These are phyloP conservation scores for Typhlomys cinereus DNA, from an alignment of 2,113 vertebrate species.

Conservation along the genomic window DNA sequence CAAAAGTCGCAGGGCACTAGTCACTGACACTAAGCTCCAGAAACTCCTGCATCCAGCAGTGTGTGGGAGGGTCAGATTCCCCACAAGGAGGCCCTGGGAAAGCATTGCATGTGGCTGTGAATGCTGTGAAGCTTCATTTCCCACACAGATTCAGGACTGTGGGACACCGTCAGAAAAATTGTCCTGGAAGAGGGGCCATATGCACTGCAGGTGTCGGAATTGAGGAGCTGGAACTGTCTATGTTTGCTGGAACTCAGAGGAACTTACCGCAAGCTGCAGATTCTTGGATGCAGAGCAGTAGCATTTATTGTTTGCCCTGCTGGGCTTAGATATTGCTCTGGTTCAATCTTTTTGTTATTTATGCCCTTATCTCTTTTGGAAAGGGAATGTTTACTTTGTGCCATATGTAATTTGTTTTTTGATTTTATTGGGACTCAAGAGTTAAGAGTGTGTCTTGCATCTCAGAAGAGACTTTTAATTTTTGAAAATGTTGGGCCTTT, in stretches of 20 bases:
- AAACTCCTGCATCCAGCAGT: background rate
- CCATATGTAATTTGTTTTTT: background rate
- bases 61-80: too few relatives aligned
- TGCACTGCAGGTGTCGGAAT: background rate
- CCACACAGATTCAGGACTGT: background rate
- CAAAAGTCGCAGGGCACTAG: background rate
- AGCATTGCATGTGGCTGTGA: background rate
- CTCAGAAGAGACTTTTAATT: background rate
- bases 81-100: background rate
- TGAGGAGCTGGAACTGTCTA: background rate
- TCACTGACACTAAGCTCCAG: background rate
- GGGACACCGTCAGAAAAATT: background rate
- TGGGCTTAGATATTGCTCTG: background rate
- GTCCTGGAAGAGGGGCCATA: background rate
- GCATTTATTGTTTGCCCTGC: background rate
- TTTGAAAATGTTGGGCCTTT: background rate
- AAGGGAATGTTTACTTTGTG: background rate
- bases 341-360: background rate
- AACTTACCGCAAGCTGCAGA: background rate
- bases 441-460: background rate
- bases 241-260: background rate
- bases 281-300: background rate
- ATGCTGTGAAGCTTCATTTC: background rate
- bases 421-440: background rate
- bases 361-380: background rate